These are phyloP conservation scores for Catocala nupta DNA, from an alignment of 2,888 invertebrate genomes.

Conservation along the genomic window DNA sequence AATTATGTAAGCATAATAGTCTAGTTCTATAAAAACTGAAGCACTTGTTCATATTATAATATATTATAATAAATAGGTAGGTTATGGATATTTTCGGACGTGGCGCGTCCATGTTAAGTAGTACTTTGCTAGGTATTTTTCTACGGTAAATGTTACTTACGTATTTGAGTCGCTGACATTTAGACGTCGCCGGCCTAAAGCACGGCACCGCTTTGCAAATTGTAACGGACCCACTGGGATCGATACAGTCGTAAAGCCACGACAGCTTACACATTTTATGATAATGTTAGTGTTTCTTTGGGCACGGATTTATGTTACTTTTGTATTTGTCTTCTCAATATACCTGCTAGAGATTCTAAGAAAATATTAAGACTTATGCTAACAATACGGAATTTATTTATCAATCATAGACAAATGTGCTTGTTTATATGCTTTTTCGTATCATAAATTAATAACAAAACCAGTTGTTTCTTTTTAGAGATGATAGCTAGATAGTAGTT, in stretches of 20 bases:
- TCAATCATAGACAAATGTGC: too few relatives aligned
- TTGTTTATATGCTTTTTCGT: too few relatives aligned
- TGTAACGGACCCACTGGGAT: constrained; percentile 30
- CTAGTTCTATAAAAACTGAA: constrained; percentile 8
- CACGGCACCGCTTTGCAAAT: constrained; percentile 31
- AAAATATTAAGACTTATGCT: too few relatives aligned
- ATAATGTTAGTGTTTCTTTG: constrained; percentile 3
- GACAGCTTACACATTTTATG: constrained; percentile 28
- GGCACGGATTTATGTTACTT: background rate
- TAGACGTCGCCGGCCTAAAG: constrained; percentile 31
- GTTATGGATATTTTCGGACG: constrained; percentile 7
- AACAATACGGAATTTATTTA: too few relatives aligned
- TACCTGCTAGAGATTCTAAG: too few relatives aligned
- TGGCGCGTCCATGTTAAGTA: constrained; percentile 3
- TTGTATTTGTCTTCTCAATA: background rate
- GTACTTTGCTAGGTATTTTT: constrained; percentile 24
- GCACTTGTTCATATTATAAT: background rate
- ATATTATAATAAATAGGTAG: background rate
- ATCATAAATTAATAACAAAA: too few relatives aligned
- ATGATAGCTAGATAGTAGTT: too few relatives aligned
- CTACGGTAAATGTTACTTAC: constrained; percentile 42
- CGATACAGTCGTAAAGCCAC: constrained; percentile 33
- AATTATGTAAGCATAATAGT: too few relatives aligned
- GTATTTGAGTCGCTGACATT: constrained; percentile 40
- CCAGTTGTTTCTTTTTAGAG: too few relatives aligned